Evolutionary conservation across 2,797 vertebrate genomes (phyloP), one percentile per base, ranked within the genome.

Genomic region (Cottoperca gobio): DNA sequence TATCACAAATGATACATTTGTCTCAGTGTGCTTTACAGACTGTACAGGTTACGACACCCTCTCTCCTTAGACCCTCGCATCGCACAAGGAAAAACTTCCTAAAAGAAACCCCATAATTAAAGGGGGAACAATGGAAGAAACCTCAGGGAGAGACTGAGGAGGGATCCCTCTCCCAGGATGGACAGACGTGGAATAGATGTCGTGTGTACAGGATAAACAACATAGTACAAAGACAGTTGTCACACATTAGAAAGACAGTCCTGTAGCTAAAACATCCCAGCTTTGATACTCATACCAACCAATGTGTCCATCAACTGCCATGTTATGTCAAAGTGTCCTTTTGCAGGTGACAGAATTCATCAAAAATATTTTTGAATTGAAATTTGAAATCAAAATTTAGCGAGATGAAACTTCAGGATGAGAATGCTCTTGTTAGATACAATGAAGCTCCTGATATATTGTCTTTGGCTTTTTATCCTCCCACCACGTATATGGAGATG

Each of bases 401-500:
- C 5, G 0, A 37, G 37, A 70, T 54, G n/a, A 65, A 61, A 60
- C 8, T 52, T 66, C 8, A 43, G 48, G 6, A 26, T 10, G 24
- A 55, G 49, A 39, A 68, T 16, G 10, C 16, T 46, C 1, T 9
- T 0, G 8, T 17, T 43, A 5, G 1, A 26, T 24, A 5, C n/a
- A 59, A 40, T 76, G 42, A 31, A 23, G 31, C 40, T 70, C 70
- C 39, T 65, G 60, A 70, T 63, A 26, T 66, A 52, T 81, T 70
- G n/a, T 54, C 23, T 49, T 76, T 64, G 76, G 28, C 26, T 54
- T 78, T 48, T 64, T 42, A 61, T 78, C 66, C 73, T 59, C 55
- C 37, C 58, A 24, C 68, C 48, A 40, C 33, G 19, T 72, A 19
- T 70, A 45, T 40, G 73, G 78, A 81, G 81, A 80, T 70, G 82